Conservation (phyloP, 2,888 invertebrate genomes). For the Drosophila aldrichi region DNA sequence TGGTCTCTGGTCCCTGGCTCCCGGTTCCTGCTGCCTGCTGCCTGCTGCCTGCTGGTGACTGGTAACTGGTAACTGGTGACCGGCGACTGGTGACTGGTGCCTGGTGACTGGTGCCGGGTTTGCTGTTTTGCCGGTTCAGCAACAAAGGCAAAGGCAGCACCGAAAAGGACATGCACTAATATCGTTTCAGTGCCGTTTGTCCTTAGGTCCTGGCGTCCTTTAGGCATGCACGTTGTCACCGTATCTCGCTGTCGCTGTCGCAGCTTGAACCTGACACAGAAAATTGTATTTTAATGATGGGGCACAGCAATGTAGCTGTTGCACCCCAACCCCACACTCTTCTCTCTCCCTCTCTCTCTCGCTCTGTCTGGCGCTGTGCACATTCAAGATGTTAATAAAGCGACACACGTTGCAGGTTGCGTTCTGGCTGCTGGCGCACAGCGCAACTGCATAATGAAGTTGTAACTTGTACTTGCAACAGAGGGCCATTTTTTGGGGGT, state of each 20-base stretch:
- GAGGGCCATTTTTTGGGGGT: conserved; percentile 52
- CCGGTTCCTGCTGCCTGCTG: no score
- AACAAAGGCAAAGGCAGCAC: conserved; percentile 54
- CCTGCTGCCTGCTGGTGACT: conserved; percentile 6
- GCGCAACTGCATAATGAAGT: conserved; percentile 68
- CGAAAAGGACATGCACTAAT: conserved; percentile 75
- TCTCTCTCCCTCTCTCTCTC: background rate
- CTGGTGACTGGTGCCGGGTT: conserved; percentile 2
- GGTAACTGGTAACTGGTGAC: background rate
- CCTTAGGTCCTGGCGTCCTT: conserved; percentile 26
- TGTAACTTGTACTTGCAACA: conserved; percentile 52
- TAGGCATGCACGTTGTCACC: conserved; percentile 57
- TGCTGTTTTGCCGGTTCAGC: conserved; percentile 40
- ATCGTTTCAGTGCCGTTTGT: conserved; percentile 49
- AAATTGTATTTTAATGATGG: conserved; percentile 81
- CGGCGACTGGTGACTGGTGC: background rate
- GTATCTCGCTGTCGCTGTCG: conserved; percentile 38
- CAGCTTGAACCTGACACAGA: conserved; percentile 81
- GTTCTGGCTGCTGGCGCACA: conserved; percentile 31
- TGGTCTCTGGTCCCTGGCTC: conserved; percentile 18
- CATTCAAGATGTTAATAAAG: conserved; percentile 79
- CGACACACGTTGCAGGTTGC: conserved; percentile 66
- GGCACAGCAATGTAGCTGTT: conserved; percentile 46
- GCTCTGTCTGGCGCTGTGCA: background rate
- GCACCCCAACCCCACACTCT: conserved; percentile 4